Conservation (phyloP, 2,113 vertebrate genomes). For the Hipposideros armiger region DNA sequence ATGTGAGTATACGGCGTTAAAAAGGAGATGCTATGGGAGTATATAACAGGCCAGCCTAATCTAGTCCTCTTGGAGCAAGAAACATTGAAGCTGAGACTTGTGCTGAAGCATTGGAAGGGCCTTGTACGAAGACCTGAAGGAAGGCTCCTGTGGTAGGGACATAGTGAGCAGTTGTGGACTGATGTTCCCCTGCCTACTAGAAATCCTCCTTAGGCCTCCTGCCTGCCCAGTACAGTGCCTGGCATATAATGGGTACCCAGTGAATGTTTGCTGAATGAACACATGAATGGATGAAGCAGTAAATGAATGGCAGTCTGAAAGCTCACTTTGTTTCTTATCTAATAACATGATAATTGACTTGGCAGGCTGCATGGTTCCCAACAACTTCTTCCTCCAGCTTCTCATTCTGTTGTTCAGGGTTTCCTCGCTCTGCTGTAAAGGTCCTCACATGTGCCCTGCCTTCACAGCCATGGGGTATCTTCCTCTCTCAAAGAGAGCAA, state of each 20-base stretch:
- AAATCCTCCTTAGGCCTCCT: not conserved
- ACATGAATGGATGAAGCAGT: conserved; percentile 49
- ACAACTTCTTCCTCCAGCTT: conserved; percentile 18
- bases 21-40: not conserved
- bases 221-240: not conserved
- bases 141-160: not conserved
- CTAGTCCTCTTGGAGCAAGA: not conserved
- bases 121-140: not conserved
- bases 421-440: conserved; percentile 73
- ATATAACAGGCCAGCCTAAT: not conserved
- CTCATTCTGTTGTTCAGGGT: conserved; percentile 75
- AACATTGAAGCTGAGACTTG: not conserved
- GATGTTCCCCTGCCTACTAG: not conserved
- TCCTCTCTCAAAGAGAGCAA: conserved; percentile 78
- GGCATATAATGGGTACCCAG: not conserved
- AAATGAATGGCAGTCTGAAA: conserved; percentile 52
- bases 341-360: conserved; percentile 64
- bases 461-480: conserved; percentile 69
- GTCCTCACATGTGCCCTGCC: conserved; percentile 56
- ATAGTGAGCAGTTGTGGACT: not conserved
- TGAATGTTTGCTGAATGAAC: conserved; percentile 62
- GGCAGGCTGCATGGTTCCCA: conserved; percentile 47
- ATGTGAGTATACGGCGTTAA: not conserved
- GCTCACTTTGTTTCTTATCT: conserved; percentile 63
- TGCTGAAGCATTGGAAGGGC: not conserved